Evolutionary conservation across 2,797 vertebrate genomes (phyloP).

Genomic region (Acestrorhynchus altus): DNA sequence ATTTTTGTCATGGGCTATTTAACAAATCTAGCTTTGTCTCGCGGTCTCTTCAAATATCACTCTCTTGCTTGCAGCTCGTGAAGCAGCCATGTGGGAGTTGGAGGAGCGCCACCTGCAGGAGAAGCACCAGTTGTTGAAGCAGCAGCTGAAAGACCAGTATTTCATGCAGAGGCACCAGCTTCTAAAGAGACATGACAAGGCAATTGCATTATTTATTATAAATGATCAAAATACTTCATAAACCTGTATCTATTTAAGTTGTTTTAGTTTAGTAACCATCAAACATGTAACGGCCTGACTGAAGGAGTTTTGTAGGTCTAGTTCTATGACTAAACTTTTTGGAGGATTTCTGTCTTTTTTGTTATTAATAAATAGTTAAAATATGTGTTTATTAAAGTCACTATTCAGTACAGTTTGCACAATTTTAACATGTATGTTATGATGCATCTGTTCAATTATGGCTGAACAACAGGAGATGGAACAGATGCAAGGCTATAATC

Average conservation of each 20-base stretch:
- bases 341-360: background rate
- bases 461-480: constrained; percentile 88
- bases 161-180: constrained; percentile 98
- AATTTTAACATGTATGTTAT: background rate
- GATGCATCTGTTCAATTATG: background rate
- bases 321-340: background rate
- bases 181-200: constrained; percentile 96
- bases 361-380: too few species aligned
- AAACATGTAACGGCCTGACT: too few species aligned
- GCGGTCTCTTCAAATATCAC: background rate
- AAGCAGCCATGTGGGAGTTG: constrained; percentile 97
- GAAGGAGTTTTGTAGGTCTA: background rate
- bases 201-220: background rate
- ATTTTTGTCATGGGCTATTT: background rate
- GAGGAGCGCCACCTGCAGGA: constrained; percentile 97
- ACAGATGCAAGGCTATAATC: constrained; percentile 98
- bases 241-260: background rate
- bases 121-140: constrained; percentile 96
- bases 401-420: background rate
- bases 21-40: background rate
- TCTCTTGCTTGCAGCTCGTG: constrained; percentile 79
- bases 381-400: background rate
- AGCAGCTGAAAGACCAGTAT: constrained; percentile 98
- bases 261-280: background rate
- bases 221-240: too few species aligned